Base-by-base conservation (phyloP, 1,140 invertebrate species). In the Luehdorfia chinensis region DNA sequence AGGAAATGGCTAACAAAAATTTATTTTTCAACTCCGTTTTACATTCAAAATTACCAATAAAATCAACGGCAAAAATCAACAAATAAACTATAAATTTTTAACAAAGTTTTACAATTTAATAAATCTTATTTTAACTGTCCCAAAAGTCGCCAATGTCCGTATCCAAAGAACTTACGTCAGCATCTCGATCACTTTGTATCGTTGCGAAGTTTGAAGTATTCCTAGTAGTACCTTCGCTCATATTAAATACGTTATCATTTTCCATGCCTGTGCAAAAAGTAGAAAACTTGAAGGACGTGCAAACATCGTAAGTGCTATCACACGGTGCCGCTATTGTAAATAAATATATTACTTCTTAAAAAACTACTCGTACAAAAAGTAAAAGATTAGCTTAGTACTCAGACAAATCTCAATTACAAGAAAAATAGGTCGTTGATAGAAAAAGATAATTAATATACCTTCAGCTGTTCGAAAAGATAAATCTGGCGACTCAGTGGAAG, bases 81-180 rank as follows among this genome's bases (percentile, higher is more conserved):
- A n/a, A n/a, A n/a, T n/a, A n/a, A n/a, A n/a, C n/a, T n/a, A n/a
- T n/a, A n/a, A n/a, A n/a, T n/a, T n/a, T n/a, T n/a, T n/a, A n/a
- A n/a, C n/a, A n/a, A n/a, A n/a, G n/a, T n/a, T n/a, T n/a, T n/a
- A n/a, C n/a, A n/a, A n/a, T n/a, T n/a, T n/a, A n/a, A n/a, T n/a
- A n/a, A n/a, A n/a, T n/a, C n/a, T n/a, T n/a, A n/a, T n/a, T n/a
- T 65, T 47, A 78, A 44, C 63, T 69, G 46, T 78, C 75, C 1
- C 74, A 78, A 7, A 46, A 55, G 44, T 76, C 74, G 0, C 58
- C 53, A 12, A 52, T 66, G 19, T 83, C 77, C 0, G 74, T 79
- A 21, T 73, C 75, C 11, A 75, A 31, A 5, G 78, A 83, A 41
- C 75, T 80, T 3, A 83, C 59, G 13, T 83, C 78, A 6, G 74